Percentiles rank a stretch among this genome's conserved stretches.
Conservation (phyloP, 1,140 invertebrate genomes). For the Bemisia tabaci region DNA sequence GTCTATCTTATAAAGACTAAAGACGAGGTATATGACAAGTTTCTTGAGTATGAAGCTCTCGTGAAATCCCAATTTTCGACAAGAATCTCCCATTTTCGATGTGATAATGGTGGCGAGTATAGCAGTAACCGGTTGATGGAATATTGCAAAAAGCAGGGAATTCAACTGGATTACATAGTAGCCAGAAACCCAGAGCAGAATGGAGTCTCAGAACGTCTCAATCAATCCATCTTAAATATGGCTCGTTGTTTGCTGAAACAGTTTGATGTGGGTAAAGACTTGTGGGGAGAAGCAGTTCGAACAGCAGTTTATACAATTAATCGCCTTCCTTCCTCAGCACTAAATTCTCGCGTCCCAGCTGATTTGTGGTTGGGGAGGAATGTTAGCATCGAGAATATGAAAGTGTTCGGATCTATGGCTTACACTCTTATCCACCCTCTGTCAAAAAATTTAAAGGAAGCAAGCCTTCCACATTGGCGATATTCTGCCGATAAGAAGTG, state of each 20-base stretch:
- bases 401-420: conserved; percentile 25
- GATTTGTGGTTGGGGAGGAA: conserved; percentile 20
- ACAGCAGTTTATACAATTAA: conserved; percentile 16
- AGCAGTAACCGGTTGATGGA: conserved; percentile 8
- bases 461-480: too few species aligned
- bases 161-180: conserved; percentile 21
- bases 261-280: conserved; percentile 3
- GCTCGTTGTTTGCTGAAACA: conserved; percentile 5
- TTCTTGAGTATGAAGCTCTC: conserved; percentile 8
- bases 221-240: conserved; percentile 17
- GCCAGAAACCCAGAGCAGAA: conserved; percentile 29
- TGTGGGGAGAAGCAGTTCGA: conserved; percentile 14
- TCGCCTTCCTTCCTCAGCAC: conserved; percentile 4
- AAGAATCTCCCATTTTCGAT: conserved; percentile 12
- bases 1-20: too few species aligned
- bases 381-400: conserved; percentile 20
- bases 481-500: too few species aligned
- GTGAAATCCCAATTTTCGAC: background rate
- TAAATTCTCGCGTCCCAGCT: conserved; percentile 15
- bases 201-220: conserved; percentile 25
- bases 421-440: conserved; percentile 17
- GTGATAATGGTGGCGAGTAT: conserved; percentile 19
- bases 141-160: conserved; percentile 24
- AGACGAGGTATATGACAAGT: too few species aligned
- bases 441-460: too few species aligned